Percentiles rank a stretch among this genome's conserved stretches.
Evolutionary conservation across 2,797 vertebrate species (phyloP).

Genomic region (Rhadinocentrus ornatus): DNA sequence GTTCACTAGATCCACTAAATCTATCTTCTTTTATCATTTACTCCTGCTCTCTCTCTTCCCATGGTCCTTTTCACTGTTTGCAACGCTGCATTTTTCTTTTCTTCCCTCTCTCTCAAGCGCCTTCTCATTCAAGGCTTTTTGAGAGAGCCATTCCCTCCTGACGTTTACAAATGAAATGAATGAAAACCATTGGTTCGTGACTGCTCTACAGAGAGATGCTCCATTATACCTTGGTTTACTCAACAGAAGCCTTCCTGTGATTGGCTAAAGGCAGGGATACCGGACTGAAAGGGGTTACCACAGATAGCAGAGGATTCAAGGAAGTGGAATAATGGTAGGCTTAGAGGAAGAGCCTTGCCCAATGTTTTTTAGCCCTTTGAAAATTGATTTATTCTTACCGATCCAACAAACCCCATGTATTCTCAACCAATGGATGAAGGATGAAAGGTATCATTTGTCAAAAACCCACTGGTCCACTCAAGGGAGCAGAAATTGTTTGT

Average conservation of each 20-base stretch:
- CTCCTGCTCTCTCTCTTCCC: constrained; percentile 41
- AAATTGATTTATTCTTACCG: constrained; percentile 82
- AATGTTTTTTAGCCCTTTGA: constrained; percentile 78
- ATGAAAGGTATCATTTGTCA: constrained; percentile 85
- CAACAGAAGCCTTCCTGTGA: constrained; percentile 62
- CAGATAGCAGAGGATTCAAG: constrained; percentile 67
- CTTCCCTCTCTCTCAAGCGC: constrained; percentile 36
- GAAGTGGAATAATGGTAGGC: constrained; percentile 79
- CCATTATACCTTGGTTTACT: constrained; percentile 74
- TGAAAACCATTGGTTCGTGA: constrained; percentile 71
- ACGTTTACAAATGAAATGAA: constrained; percentile 76
- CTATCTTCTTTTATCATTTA: constrained; percentile 48
- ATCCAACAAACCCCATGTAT: constrained; percentile 80
- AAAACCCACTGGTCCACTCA: constrained; percentile 80
- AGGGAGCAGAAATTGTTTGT: constrained; percentile 77
- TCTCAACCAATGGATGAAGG: constrained; percentile 79
- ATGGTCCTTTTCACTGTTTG: constrained; percentile 60
- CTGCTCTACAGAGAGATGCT: constrained; percentile 68
- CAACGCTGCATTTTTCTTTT: constrained; percentile 54
- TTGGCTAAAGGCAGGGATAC: constrained; percentile 58
- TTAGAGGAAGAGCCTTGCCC: constrained; percentile 72
- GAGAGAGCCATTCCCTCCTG: constrained; percentile 57
- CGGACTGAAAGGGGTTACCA: constrained; percentile 65
- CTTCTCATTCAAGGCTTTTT: constrained; percentile 64
- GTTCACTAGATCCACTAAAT: constrained; percentile 41